Conservation (phyloP, 2,113 vertebrate species). For the Mus spicilegus region DNA sequence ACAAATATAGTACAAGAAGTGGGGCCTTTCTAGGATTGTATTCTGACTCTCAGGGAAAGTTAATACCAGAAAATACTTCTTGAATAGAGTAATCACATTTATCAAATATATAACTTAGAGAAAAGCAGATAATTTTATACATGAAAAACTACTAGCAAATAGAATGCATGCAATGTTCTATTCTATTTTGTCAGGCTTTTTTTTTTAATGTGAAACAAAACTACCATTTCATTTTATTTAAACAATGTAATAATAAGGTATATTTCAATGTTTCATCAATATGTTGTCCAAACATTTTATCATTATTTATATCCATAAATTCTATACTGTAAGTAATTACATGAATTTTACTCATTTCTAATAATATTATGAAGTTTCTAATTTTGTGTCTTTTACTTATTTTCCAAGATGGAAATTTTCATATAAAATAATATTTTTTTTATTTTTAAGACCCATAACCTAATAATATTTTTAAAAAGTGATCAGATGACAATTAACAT, state of each 20-base stretch:
- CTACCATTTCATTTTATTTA: background rate
- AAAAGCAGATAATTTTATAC: background rate
- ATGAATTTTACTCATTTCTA: background rate
- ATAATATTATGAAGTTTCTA: background rate
- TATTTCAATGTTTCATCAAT: background rate
- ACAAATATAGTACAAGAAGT: background rate
- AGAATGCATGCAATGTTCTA: background rate
- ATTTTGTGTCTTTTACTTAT: background rate
- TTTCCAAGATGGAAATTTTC: background rate
- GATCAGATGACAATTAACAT: conserved; percentile 37
- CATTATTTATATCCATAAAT: background rate
- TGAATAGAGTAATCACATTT: background rate
- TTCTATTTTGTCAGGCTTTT: background rate
- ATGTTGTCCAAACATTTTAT: background rate
- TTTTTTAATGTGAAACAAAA: background rate
- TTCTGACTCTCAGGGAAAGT: background rate
- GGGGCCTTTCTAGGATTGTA: background rate
- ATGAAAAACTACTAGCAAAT: background rate
- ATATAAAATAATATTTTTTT: background rate
- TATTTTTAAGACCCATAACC: conserved; percentile 2
- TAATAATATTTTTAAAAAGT: background rate
- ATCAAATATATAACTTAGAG: background rate
- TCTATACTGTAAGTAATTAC: background rate
- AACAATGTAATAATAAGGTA: background rate
- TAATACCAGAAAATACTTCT: background rate